Evolutionary conservation across 2,113 vertebrate species (phyloP), one percentile per base, ranked within the genome.

Genomic region (Xenopus laevis): DNA sequence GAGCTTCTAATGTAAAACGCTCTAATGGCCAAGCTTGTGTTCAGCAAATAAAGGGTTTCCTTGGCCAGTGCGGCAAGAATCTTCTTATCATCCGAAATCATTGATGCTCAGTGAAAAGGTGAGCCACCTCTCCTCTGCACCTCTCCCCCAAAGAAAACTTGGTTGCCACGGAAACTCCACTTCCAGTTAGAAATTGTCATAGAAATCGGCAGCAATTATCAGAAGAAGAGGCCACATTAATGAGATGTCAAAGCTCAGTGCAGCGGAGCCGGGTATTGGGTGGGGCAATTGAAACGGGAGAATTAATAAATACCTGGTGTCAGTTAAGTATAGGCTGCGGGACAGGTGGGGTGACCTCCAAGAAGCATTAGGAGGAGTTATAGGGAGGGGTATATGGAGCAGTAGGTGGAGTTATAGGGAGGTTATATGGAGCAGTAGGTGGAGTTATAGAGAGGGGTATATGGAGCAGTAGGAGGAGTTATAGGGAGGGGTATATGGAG

Each of bases 181-280:
- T 53, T 44, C 65, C 30, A 44, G 65, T 64, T 69, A 33, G 59
- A 69, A 69, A 69, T 63, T 69, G 20, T 67, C 62, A 61, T 52
- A 68, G 72, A 60, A 68, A 68, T 74, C 30, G 15, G 58, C 66
- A 63, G 73, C 58, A 69, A 76, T 76, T 76, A 76, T 76, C 50
- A 68, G 66, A 76, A 76, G 47, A 8, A 8, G 45, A 40, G 15
- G 62, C n/a, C 27, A 62, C 27, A 76, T 76, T 69, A 76, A 69
- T 69, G 58, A 69, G 65, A 53, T 68, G 72, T 67, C 52, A 67
- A n/a, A 11, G 33, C 23, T 2, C 53, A 10, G 52, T 66, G 20
- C 30, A 57, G 13, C 7, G 9, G 11, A 20, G 65, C 45, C 18
- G 33, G 53, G 64, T 17, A 16, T 33, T 2, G 12, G 10, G 13